Base-by-base conservation (phyloP, 1,140 invertebrate species). In the Drosophila equinoxialis region DNA sequence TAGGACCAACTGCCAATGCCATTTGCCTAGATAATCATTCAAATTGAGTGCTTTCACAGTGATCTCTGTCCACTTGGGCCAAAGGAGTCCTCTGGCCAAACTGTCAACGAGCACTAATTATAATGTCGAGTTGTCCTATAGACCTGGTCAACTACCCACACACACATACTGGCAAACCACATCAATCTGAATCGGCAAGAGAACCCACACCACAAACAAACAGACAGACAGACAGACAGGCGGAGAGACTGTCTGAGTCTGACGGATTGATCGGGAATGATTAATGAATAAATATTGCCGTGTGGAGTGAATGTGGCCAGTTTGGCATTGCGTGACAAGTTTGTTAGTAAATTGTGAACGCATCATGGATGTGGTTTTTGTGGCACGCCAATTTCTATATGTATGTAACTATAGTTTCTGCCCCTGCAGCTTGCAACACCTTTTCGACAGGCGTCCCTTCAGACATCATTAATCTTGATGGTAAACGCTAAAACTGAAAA, bases 301-400 rank as follows among this genome's bases (percentile, higher is more conserved):
- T 20, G 6, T 80, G 61, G 20, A 30, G 10, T 55, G 51, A n/a
- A 23, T 60, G 10, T 23, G 54, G 63, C 6, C 58, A 14, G 33
- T 75, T 65, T 68, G 81, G 78, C 81, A 77, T 87, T 82, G 83
- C 82, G 82, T 86, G 82, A 87, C 82, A 86, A 86, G 83, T 86
- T 86, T 86, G 82, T 86, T 86, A 87, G 82, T 81, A 80, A 74
- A 80, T 84, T 79, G 77, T 79, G 74, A 82, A 77, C 75, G 65
- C 75, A 67, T 48, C 41, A 10, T 4, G 79, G 51, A 68, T 81
- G 74, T 55, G 81, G 71, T 74, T 57, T 60, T 41, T 65, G 63
- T 51, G 45, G 17, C 45, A 51, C 45, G 45, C 11, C 13, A 51
- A 30, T 30, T 51, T 23, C 3, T 48, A 39, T 39, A 13, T 39